Base-by-base conservation (phyloP, 2,113 vertebrate genomes). In the Sphaerodactylus townsendi region DNA sequence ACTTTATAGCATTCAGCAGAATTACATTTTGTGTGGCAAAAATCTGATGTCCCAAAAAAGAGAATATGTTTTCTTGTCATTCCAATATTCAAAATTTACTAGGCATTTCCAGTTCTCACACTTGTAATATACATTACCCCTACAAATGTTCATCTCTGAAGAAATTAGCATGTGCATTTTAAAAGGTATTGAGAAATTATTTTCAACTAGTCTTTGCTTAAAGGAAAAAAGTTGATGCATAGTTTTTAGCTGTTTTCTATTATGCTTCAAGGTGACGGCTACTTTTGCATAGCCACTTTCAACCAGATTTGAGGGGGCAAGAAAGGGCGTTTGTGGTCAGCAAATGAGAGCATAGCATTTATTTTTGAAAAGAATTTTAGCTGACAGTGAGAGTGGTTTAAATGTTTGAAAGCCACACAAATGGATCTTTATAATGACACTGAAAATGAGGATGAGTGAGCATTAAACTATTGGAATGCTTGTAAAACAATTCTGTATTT, bases 51-150 rank as follows among this genome's bases (percentile, higher is more conserved):
- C 56, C 21, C 19, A 71, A 44, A 13, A 4, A 59, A 74, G 56
- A 3, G 5, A 44, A 77, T 59, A 74, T 85, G 41, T 33, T 7
- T 0, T 5, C 39, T 77, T 0, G 0, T n/a, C 59, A 28, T 62
- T 62, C 8, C 59, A 62, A 10, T 62, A 62, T 62, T 62, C 7
- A 62, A 28, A 10, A 62, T 84, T 39, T 35, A n/a, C 2, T 23
- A 48, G 37, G 5, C 30, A 28, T 77, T 87, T 86, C 46, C 39
- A 1, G 0, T 76, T 78, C 78, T 56, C 78, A 46, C 28, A 1
- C 0, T 4, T 19, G 28, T 35, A 46, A 0, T 0, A 0, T 21
- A 1, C 4, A 2, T 15, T 87, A n/a, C n/a, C 59, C 77, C 19
- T 85, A 44, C 17, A 64, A 35, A n/a, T 74, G n/a, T n/a, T n/a